phyloP scores from a whole-genome alignment of 2,888 invertebrate species.

The Theodoxus fluviatilis region DNA sequence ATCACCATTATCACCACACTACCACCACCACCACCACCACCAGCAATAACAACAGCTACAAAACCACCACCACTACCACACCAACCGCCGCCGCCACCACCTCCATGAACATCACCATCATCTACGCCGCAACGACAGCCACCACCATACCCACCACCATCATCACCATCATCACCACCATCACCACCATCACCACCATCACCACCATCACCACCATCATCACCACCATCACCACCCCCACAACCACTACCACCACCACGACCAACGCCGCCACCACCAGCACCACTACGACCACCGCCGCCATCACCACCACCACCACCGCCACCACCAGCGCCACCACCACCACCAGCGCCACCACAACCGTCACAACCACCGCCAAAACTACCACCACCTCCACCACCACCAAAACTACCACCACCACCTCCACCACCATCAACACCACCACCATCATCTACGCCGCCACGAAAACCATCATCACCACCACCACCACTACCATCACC shows the following conservation, averaged over 20 bases:
- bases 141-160: constrained; percentile 7
- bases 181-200: neutral
- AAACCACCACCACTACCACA: neutral
- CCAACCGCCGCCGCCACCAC: neutral
- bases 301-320: constrained; percentile 17
- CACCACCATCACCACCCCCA: neutral
- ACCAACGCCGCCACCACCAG: constrained; percentile 5
- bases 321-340: neutral
- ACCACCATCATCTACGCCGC: neutral
- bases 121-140: neutral
- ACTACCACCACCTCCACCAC: neutral
- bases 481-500: constrained; percentile 19
- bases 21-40: neutral
- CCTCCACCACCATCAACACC: neutral
- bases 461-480: neutral
- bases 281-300: constrained; percentile 15
- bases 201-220: neutral
- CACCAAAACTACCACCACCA: neutral
- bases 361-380: neutral
- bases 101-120: neutral
- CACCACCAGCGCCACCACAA: neutral
- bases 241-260: neutral
- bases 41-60: neutral
- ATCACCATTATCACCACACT: neutral
- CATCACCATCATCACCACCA: constrained; percentile 22